These are phyloP conservation scores for Centrocercus urophasianus DNA, from an alignment of 2,113 vertebrate genomes.

Conservation along the genomic window DNA sequence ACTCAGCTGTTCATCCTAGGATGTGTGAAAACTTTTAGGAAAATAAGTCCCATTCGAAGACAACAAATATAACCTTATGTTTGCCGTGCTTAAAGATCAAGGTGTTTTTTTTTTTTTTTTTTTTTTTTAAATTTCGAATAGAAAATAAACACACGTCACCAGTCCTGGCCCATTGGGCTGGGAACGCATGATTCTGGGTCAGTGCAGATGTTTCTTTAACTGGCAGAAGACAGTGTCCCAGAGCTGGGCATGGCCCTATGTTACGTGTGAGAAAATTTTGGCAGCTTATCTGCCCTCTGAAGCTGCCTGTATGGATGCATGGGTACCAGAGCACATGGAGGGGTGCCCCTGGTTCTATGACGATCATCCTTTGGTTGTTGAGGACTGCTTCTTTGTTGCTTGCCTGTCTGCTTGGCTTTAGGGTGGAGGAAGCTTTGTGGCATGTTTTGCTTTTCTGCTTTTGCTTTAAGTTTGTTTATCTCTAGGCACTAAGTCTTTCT, in stretches of 20 bases:
- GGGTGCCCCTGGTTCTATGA: neutral
- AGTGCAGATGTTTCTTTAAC: neutral
- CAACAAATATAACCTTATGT: neutral
- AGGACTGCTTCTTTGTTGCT: neutral
- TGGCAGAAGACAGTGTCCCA: neutral
- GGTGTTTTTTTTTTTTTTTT: neutral
- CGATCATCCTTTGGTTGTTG: fast-evolving
- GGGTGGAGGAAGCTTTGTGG: neutral
- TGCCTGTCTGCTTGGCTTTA: fast-evolving
- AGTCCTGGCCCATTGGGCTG: neutral
- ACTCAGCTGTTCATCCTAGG: neutral
- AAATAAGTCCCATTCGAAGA: neutral
- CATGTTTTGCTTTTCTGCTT: neutral
- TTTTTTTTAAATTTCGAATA: neutral
- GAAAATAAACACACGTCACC: fast-evolving
- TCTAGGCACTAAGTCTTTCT: neutral
- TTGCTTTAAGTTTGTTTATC: fast-evolving
- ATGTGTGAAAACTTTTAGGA: neutral
- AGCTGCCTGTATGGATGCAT: neutral
- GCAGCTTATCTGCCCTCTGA: neutral
- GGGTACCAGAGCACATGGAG: neutral
- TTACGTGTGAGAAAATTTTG: fast-evolving
- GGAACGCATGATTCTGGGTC: neutral
- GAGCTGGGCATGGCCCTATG: neutral
- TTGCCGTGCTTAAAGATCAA: neutral